Evolutionary conservation across 2,113 vertebrate genomes (phyloP), one percentile per base, ranked within the genome.

Genomic region (Hippocampus mohnikei): DNA sequence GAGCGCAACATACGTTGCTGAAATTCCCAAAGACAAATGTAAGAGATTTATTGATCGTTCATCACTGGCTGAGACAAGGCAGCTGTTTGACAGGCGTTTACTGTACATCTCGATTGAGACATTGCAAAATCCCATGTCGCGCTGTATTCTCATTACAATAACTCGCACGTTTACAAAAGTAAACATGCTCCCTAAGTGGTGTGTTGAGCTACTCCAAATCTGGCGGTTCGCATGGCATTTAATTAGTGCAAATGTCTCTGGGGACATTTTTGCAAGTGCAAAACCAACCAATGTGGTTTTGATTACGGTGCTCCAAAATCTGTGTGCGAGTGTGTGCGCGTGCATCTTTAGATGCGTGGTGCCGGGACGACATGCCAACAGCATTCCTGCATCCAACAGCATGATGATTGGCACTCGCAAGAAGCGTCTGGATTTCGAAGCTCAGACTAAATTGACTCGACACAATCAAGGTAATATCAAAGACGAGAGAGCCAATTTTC

Each of bases 261-360:
- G 79, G 80, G 74, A 76, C 23, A 71, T 59, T 76, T 79, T 78
- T 72, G 69, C 67, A 79, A 78, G 53, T 75, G 82, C 71, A 67
- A 82, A 87, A 78, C 56, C 11, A 67, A 75, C 16, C 69, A 82
- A 73, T 79, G 72, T 85, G 88, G 77, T 48, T 87, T 80, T 20
- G 41, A 85, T 91, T 85, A 82, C 25, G 59, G 52, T 16, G 69
- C 50, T 60, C 41, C 41, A 68, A 58, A 67, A 33, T 69, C 16
- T 61, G 27, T 9, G 50, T 53, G 50, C 3, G 50, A 21, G 15
- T 71, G 18, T 67, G 33, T 59, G 64, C 33, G 25, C n/a, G 59
- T 63, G 75, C 33, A 21, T 62, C 65, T 66, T 50, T 70, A 68
- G 18, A 65, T 25, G 29, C 63, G 8, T 16, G 50, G 46, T 29